Evolutionary conservation across 2,797 vertebrate genomes (phyloP).

Genomic region (Odontamblyopus lacepedii): DNA sequence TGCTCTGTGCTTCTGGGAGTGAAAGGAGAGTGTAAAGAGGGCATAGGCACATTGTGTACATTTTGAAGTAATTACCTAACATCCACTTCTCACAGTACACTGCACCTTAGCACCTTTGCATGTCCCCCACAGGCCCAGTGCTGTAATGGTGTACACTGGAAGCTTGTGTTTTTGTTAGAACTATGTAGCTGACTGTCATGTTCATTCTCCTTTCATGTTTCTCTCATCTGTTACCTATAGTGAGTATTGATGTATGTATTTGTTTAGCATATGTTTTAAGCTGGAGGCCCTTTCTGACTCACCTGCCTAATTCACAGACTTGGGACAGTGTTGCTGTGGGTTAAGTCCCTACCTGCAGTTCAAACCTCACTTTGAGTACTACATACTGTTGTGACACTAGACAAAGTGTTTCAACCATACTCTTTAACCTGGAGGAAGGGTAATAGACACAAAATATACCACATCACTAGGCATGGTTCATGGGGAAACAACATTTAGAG

Average conservation of each 20-base stretch:
- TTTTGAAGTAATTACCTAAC: constrained; percentile 49
- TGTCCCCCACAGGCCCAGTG: constrained; percentile 15
- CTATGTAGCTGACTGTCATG: constrained; percentile 5
- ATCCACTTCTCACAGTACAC: constrained; percentile 32
- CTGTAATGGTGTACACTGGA: constrained; percentile 29
- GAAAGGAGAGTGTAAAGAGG: constrained; percentile 47
- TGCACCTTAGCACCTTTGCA: constrained; percentile 28
- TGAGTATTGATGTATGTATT: not conserved
- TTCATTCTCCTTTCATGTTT: constrained; percentile 1
- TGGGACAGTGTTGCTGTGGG: not conserved
- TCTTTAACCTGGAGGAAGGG: not conserved
- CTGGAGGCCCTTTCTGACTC: not conserved
- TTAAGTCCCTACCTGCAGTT: not conserved
- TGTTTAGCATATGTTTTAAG: not conserved
- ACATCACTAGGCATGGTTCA: not conserved
- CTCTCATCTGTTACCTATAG: not conserved
- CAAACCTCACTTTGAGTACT: not conserved
- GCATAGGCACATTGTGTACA: constrained; percentile 46
- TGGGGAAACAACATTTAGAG: no score
- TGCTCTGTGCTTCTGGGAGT: constrained; percentile 48
- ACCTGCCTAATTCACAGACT: not conserved
- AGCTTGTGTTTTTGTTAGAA: constrained; percentile 8
- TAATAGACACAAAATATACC: not conserved
- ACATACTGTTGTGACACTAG: not conserved
- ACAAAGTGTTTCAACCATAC: not conserved